Base-by-base conservation (phyloP, 2,797 vertebrate species). In the Sebastes matsubarae region DNA sequence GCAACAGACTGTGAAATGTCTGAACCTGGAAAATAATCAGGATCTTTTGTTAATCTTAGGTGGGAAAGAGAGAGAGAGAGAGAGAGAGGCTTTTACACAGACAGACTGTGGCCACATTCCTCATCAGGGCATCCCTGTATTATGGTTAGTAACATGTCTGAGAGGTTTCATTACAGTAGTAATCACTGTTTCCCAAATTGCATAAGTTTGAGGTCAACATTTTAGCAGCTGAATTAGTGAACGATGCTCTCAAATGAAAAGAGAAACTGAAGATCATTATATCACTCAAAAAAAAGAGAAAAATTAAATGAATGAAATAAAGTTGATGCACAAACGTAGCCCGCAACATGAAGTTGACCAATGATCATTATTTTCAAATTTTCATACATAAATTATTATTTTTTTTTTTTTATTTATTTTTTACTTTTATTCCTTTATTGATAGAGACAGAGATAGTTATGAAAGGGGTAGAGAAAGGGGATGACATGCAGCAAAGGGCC, bases 1-100 rank as follows among this genome's bases (percentile, higher is more conserved):
- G 89, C 87, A 93, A 88, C 87, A 89, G 93, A 93, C 93, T 85
- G 90, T 92, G 87, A 93, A 92, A 92, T 82, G 80, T 89, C 72
- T 84, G 84, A 90, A 88, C 83, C 83, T 90, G 88, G 83, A 84
- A 85, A 90, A 88, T 89, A 87, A 90, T 90, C 88, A 84, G 81
- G 83, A 83, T 58, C 78, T 84, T 89, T 90, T 91, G 83, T 91
- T 83, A 83, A 79, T 85, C 82, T 81, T 77, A 81, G 83, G 80
- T 83, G 77, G 63, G 77, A 81, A 64, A 73, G 72, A 68, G 42
- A n/a, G 50, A 81, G 69, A 75, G 74, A 68, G 42, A 9, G 18
- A 81, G 69, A 74, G 74, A 65, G 79, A 77, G 59, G 70, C 66
- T 80, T 87, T 86, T 66, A 75, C 57, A 67, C 46, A 34, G n/a